Percentiles rank a stretch among this genome's conserved stretches.
phyloP scores from a whole-genome alignment of 2,888 invertebrate genomes.

The Synanthedon myopaeformis region DNA sequence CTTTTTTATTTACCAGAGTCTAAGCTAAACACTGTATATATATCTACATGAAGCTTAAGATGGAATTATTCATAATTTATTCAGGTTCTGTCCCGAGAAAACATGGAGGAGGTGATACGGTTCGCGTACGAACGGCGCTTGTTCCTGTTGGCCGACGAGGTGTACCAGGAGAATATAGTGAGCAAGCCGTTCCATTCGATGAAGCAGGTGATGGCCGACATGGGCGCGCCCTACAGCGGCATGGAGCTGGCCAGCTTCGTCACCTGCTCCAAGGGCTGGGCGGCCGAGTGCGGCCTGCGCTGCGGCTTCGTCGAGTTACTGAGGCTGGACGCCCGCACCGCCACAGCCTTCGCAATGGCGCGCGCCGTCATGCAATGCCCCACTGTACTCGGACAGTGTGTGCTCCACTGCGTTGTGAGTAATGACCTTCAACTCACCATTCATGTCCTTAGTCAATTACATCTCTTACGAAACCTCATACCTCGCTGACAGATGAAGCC shows the following conservation, averaged over 20 bases:
- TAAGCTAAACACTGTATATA: too few relatives aligned
- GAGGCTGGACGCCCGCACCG: constrained; percentile 82
- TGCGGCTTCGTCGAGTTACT: constrained; percentile 91
- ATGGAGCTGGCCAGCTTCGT: constrained; percentile 94
- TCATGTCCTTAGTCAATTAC: background rate
- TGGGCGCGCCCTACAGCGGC: constrained; percentile 86
- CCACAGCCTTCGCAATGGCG: constrained; percentile 81
- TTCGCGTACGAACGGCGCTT: constrained; percentile 90
- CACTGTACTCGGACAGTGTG: constrained; percentile 89
- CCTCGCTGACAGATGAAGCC: constrained; percentile 41
- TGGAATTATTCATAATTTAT: background rate
- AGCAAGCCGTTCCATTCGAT: constrained; percentile 90
- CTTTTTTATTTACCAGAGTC: too few relatives aligned
- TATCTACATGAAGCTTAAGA: too few relatives aligned
- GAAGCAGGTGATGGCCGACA: constrained; percentile 85
- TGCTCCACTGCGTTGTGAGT: constrained; percentile 77
- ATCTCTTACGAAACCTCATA: too few relatives aligned
- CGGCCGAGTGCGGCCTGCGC: constrained; percentile 92
- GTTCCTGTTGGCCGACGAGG: constrained; percentile 92
- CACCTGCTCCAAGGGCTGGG: constrained; percentile 93
- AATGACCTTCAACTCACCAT: too few relatives aligned
- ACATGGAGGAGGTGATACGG: constrained; percentile 89
- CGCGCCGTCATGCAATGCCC: constrained; percentile 91
- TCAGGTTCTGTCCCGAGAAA: constrained; percentile 82
- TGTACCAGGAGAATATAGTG: constrained; percentile 94